Evolutionary conservation across 1,140 invertebrate species (phyloP), one percentile per base, ranked within the genome.

Genomic region (Drosophila kikkawai): DNA sequence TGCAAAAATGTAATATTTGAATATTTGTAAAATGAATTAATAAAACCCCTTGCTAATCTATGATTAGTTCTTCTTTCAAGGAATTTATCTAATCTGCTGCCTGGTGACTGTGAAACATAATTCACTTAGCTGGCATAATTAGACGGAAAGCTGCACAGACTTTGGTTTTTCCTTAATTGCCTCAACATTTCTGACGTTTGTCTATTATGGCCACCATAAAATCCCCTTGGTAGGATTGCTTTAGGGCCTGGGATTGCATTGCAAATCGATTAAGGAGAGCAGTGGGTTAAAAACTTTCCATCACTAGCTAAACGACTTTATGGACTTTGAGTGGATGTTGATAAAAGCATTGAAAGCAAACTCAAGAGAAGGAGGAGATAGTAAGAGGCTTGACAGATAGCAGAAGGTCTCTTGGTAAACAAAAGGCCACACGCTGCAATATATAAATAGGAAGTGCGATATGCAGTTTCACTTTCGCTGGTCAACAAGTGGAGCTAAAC

Each of bases 201-300:
- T 51, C 45, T 48, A 32, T 26, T 39, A 67, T 55, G 45, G 17
- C 15, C 41, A 37, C 42, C 37, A 71, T 74, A 66, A 57, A 80
- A 50, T 50, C 39, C 7, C n/a, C 22, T 41, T 6, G 22, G 34
- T 50, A 15, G 12, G 44, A 65, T 75, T 80, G 53, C 60, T 75
- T 75, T 66, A 57, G 22, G 37, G 51, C 11, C 32, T 47, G 7
- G 50, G 8, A 55, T 39, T 55, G 48, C 68, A 71, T 42, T 39
- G 34, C 13, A 51, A 67, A 80, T 80, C 79, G 70, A 81, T 80
- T 66, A 42, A 7, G 1, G 7, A 29, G 42, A 34, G 39, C 13
- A 74, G 47, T 41, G 44, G 53, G 42, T 15, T 58, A 34, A 56
- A 80, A 80, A 76, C 37, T 81, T 80, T 81, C 79, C 79, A 60